Evolutionary conservation across 2,888 invertebrate genomes (phyloP).

Genomic region (Caenorhabditis angaria): DNA sequence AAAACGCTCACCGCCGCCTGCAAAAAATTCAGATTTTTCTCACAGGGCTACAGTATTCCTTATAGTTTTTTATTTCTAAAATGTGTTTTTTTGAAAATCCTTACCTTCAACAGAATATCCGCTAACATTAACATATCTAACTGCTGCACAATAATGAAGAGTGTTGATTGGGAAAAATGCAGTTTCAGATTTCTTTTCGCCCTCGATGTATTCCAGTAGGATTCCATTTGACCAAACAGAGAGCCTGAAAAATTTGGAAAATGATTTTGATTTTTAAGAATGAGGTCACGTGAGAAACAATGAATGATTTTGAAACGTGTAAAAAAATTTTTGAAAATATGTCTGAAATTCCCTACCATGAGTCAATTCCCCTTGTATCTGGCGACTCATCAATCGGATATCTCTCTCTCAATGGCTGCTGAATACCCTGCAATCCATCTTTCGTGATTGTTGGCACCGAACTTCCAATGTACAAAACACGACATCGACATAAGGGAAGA

Average conservation of each 20-base stretch:
- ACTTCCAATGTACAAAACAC: constrained; percentile 93
- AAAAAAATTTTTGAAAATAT: neutral
- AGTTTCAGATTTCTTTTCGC: constrained; percentile 89
- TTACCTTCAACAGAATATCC: constrained; percentile 75
- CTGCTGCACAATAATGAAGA: constrained; percentile 91
- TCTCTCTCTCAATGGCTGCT: constrained; percentile 92
- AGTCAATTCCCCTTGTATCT: constrained; percentile 88
- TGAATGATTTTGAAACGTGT: no score
- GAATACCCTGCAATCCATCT: constrained; percentile 83
- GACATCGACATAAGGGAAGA: constrained; percentile 89
- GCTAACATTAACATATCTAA: constrained; percentile 83
- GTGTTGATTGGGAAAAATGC: constrained; percentile 95
- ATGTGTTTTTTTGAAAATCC: neutral
- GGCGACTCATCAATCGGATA: constrained; percentile 93
- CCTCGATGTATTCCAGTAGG: constrained; percentile 90
- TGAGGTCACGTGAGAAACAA: neutral
- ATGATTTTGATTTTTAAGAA: constrained; percentile 3
- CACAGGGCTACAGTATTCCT: no score
- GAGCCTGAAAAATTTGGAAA: constrained; percentile 49
- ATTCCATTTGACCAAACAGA: constrained; percentile 97
- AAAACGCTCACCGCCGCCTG: constrained; percentile 78
- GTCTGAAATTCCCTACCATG: constrained; percentile 78
- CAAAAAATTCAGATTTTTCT: constrained; percentile 48
- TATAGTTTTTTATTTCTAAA: neutral
- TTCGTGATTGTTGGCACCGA: constrained; percentile 96